Evolutionary conservation across 2,888 invertebrate species (phyloP).

Genomic region (Macaria notata): DNA sequence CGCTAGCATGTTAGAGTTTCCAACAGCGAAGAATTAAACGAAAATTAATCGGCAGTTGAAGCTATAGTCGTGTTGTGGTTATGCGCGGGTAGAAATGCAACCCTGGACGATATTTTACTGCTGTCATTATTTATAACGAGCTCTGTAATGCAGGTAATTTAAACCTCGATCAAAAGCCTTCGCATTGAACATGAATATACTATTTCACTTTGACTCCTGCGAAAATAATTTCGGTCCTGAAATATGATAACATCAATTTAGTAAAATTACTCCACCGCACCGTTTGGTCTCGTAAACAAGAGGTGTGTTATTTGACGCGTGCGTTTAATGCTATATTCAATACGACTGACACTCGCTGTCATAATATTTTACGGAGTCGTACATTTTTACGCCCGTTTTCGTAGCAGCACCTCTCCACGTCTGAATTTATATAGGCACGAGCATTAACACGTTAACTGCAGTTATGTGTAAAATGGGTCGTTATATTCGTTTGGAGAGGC

Average conservation of each 20-base stretch:
- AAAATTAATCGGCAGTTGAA: not conserved
- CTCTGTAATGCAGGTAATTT: no score
- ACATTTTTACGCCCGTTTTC: conserved; percentile 24
- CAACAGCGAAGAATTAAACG: not conserved
- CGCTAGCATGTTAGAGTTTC: conserved; percentile 5
- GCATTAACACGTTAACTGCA: conserved; percentile 44
- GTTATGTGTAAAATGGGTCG: conserved; percentile 59
- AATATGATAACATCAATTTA: conserved; percentile 4
- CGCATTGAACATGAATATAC: no score
- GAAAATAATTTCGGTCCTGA: not conserved
- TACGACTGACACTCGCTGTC: conserved; percentile 21
- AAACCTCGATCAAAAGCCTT: no score
- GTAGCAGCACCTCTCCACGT: conserved; percentile 23
- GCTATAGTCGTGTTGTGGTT: conserved; percentile 2
- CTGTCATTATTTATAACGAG: no score
- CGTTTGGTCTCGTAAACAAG: conserved; percentile 10
- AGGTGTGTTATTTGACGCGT: conserved; percentile 11
- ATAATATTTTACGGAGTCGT: conserved; percentile 23
- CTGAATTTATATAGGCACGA: conserved; percentile 34
- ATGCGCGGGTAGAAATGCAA: not conserved
- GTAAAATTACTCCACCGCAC: conserved; percentile 6
- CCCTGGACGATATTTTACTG: not conserved
- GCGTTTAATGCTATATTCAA: conserved; percentile 26
- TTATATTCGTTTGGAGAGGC: conserved; percentile 64
- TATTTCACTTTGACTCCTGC: no score